These are phyloP conservation scores for Salvator merianae DNA, from an alignment of 2,113 vertebrate species.

Conservation along the genomic window DNA sequence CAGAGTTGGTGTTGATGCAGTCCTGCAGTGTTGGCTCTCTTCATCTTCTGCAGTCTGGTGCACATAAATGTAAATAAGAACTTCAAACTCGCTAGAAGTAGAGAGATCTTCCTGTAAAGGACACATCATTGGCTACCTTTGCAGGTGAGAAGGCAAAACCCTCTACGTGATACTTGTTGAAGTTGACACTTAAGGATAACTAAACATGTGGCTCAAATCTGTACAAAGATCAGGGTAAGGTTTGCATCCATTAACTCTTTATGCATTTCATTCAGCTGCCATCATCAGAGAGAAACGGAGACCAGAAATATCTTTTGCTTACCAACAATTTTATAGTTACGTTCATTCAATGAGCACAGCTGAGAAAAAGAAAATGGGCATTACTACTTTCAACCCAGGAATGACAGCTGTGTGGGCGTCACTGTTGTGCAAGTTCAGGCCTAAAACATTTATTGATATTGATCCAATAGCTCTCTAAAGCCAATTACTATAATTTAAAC, in stretches of 20 bases:
- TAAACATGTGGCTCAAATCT: background rate
- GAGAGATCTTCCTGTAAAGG: constrained; percentile 13
- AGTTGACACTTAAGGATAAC: background rate
- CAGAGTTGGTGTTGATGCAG: too few species aligned
- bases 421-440: too few species aligned
- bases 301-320: background rate
- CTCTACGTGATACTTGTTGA: background rate
- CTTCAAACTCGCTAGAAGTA: background rate
- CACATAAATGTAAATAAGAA: background rate
- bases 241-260: too few species aligned
- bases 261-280: background rate
- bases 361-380: background rate
- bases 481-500: constrained; percentile 39
- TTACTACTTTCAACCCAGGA: background rate
- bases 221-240: background rate
- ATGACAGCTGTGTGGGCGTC: too few species aligned
- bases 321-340: background rate
- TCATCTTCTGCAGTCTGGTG: background rate
- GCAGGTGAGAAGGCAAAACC: background rate
- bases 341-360: background rate
- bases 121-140: background rate
- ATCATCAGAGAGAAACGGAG: background rate
- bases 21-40: too few species aligned
- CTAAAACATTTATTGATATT: background rate
- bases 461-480: constrained; percentile 19